phyloP scores from a whole-genome alignment of 64 coral and sea anemone genomes.

The Pocillopora damicornis region DNA sequence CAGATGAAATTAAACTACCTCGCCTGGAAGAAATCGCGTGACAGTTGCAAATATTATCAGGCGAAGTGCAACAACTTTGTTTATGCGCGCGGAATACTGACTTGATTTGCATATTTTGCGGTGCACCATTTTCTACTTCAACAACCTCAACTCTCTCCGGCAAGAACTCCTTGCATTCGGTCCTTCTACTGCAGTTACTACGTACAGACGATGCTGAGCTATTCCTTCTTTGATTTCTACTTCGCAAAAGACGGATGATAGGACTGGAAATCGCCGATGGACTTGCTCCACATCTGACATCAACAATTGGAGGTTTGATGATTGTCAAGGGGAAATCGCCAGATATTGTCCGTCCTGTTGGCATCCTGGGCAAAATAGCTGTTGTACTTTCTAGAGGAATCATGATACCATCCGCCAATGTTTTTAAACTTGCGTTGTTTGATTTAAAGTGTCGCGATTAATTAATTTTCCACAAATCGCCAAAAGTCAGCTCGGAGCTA shows the following conservation, averaged over 20 bases:
- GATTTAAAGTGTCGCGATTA: neutral
- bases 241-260: slow-evolving; percentile 48
- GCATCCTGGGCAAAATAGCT: slow-evolving; percentile 64
- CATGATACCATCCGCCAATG: slow-evolving; percentile 22
- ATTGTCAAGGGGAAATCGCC: slow-evolving; percentile 63
- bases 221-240: slow-evolving; percentile 53
- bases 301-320: slow-evolving; percentile 47
- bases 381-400: slow-evolving; percentile 55
- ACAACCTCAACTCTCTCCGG: slow-evolving; percentile 27
- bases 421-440: neutral
- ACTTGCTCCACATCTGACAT: slow-evolving; percentile 22
- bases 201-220: slow-evolving; percentile 49
- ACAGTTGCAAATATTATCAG: neutral
- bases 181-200: neutral
- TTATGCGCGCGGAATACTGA: neutral
- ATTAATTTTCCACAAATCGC: neutral
- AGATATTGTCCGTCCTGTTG: neutral
- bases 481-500: neutral
- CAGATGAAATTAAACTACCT: neutral
- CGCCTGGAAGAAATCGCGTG: neutral
- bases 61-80: neutral
- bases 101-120: neutral
- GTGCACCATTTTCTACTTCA: neutral
- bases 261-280: slow-evolving; percentile 29
- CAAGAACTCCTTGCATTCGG: neutral